Conservation (phyloP, 2,888 invertebrate genomes). For the Sisyra nigra region DNA sequence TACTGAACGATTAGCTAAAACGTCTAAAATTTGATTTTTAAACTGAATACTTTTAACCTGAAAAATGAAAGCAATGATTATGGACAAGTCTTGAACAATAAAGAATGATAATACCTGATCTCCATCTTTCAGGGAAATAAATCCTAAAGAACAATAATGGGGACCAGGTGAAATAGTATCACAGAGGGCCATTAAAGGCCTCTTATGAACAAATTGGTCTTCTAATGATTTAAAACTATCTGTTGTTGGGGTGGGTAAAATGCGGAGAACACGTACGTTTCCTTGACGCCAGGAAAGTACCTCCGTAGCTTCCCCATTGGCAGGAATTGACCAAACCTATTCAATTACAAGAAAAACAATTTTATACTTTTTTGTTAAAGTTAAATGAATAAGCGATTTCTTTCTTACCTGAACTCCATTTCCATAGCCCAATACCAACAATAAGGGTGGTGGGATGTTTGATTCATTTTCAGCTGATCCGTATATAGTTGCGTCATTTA, state of each 20-base stretch:
- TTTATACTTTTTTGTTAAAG: not conserved
- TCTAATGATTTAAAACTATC: slow-evolving; percentile 28
- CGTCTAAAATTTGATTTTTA: slow-evolving; percentile 76
- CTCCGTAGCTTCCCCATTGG: slow-evolving; percentile 87
- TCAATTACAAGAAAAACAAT: not conserved
- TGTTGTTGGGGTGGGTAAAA: slow-evolving; percentile 63
- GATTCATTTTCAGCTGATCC: slow-evolving; percentile 52
- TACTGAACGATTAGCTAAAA: slow-evolving; percentile 76
- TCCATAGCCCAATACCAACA: slow-evolving; percentile 77
- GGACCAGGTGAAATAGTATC: slow-evolving; percentile 68
- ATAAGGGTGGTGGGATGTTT: slow-evolving; percentile 52
- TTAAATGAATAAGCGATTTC: not conserved
- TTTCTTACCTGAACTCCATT: slow-evolving; percentile 55
- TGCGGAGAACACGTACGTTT: slow-evolving; percentile 61
- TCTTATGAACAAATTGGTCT: slow-evolving; percentile 62
- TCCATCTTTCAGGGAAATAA: slow-evolving; percentile 69
- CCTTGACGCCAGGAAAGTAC: slow-evolving; percentile 91
- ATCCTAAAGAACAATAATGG: slow-evolving; percentile 64
- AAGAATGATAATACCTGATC: slow-evolving; percentile 39
- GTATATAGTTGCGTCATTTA: slow-evolving; percentile 57
- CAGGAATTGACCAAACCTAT: slow-evolving; percentile 72
- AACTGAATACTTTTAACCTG: slow-evolving; percentile 82
- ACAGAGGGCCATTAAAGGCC: slow-evolving; percentile 82
- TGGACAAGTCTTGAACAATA: slow-evolving; percentile 6
- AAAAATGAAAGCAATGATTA: slow-evolving; percentile 12